Conservation (phyloP, 2,888 invertebrate genomes). For the Quadriops clusia region DNA sequence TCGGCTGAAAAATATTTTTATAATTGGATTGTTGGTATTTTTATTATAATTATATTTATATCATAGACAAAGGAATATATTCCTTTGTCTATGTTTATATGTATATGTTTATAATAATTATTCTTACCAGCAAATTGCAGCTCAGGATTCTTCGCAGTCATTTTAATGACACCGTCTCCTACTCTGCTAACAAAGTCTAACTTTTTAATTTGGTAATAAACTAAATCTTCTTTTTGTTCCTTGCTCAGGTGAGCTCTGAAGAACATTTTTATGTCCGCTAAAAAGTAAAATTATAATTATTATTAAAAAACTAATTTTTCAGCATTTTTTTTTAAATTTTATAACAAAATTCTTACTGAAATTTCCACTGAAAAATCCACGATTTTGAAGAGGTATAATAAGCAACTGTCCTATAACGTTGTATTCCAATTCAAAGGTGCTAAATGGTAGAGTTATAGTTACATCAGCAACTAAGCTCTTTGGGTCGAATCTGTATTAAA, state of each 20-base stretch:
- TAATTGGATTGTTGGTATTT: conserved; percentile 1
- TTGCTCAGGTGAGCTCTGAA: conserved; percentile 48
- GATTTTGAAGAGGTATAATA: conserved; percentile 39
- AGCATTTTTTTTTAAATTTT: neutral
- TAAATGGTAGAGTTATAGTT: conserved; percentile 36
- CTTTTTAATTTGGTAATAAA: conserved; percentile 50
- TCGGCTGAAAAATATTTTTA: conserved; percentile 39
- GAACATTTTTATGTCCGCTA: conserved; percentile 48
- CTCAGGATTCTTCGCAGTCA: conserved; percentile 43
- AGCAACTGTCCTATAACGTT: conserved; percentile 42
- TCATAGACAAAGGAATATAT: neutral
- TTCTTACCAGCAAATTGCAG: conserved; percentile 44
- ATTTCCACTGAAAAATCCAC: conserved; percentile 42
- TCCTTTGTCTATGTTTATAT: neutral
- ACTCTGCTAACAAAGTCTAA: conserved; percentile 48
- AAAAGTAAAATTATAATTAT: conserved; percentile 6
- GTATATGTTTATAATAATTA: too few relatives aligned
- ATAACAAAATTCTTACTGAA: conserved; percentile 36
- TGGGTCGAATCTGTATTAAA: conserved; percentile 39
- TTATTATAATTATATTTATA: neutral
- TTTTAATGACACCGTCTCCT: conserved; percentile 47
- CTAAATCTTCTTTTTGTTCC: conserved; percentile 45
- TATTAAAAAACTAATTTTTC: neutral
- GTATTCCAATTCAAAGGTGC: conserved; percentile 40
- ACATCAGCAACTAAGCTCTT: conserved; percentile 35